phyloP scores from a whole-genome alignment of 1,140 invertebrate genomes.

The Dendroctonus ponderosae region DNA sequence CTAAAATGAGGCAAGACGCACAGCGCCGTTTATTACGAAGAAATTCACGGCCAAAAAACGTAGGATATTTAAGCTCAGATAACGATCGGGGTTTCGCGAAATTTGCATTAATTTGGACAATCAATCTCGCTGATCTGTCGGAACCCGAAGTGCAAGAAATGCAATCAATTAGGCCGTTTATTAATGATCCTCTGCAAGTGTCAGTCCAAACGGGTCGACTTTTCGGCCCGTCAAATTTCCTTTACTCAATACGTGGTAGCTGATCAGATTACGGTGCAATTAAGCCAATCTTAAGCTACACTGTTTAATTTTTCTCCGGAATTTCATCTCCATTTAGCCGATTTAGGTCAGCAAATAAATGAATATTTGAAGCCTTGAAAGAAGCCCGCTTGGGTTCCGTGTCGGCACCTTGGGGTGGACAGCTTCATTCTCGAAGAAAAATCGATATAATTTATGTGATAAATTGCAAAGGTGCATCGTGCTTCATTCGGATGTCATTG shows the following conservation, averaged over 20 bases:
- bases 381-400: background rate
- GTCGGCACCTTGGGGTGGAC: constrained; percentile 2
- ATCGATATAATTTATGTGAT: background rate
- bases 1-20: too few species aligned
- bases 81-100: constrained; percentile 11
- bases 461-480: background rate
- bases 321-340: too few species aligned
- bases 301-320: too few species aligned
- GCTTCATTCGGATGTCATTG: too few species aligned
- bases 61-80: constrained; percentile 22
- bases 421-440: background rate
- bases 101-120: constrained; percentile 31
- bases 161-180: constrained; percentile 24
- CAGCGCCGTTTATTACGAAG: background rate
- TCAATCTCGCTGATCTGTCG: constrained; percentile 24
- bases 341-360: too few species aligned
- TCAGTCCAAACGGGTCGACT: constrained; percentile 14
- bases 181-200: constrained; percentile 23
- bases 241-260: constrained; percentile 20
- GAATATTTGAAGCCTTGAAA: too few species aligned
- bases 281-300: background rate
- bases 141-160: constrained; percentile 20
- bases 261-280: constrained; percentile 23
- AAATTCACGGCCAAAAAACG: constrained; percentile 5
- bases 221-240: constrained; percentile 28